phyloP scores from a whole-genome alignment of 2,797 vertebrate species.

The Aulostomus chinensis region DNA sequence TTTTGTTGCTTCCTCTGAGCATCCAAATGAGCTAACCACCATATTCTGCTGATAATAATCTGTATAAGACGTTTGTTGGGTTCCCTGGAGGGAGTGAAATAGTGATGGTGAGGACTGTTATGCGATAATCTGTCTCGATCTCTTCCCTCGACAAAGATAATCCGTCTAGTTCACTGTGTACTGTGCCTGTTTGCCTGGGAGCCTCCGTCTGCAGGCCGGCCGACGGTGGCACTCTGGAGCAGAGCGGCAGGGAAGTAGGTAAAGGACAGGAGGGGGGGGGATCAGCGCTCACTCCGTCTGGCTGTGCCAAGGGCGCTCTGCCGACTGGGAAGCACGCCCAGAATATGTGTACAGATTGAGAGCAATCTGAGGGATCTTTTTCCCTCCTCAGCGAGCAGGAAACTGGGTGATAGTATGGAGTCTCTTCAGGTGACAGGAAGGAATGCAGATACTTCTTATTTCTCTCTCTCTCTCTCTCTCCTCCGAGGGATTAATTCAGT shows the following conservation, averaged over 20 bases:
- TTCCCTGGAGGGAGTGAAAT: conserved; percentile 71
- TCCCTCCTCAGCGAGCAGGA: conserved; percentile 34
- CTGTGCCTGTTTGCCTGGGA: conserved; percentile 59
- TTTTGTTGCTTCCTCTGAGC: conserved; percentile 52
- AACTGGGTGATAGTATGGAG: conserved; percentile 19
- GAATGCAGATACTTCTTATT: conserved; percentile 22
- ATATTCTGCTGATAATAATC: conserved; percentile 62
- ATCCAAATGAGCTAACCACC: conserved; percentile 45
- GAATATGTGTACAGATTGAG: conserved; percentile 63
- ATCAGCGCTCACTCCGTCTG: conserved; percentile 39
- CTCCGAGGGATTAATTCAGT: conserved; percentile 41
- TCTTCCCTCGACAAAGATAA: conserved; percentile 79
- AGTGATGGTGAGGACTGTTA: conserved; percentile 70
- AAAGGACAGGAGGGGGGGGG: conserved; percentile 61
- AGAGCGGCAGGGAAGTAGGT: conserved; percentile 56
- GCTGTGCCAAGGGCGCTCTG: conserved; percentile 62
- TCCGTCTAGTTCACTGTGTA: conserved; percentile 74
- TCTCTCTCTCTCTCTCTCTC: neutral
- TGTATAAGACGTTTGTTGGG: conserved; percentile 53
- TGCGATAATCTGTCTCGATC: conserved; percentile 78
- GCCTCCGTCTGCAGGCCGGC: conserved; percentile 48
- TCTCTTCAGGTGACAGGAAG: conserved; percentile 53
- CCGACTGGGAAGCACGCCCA: conserved; percentile 67
- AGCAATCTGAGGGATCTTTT: conserved; percentile 51
- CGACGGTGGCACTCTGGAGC: conserved; percentile 43